Percentiles rank a stretch among this genome's conserved stretches.
These are phyloP conservation scores for Drosophila affinis DNA, from an alignment of 2,888 invertebrate genomes.

Conservation along the genomic window DNA sequence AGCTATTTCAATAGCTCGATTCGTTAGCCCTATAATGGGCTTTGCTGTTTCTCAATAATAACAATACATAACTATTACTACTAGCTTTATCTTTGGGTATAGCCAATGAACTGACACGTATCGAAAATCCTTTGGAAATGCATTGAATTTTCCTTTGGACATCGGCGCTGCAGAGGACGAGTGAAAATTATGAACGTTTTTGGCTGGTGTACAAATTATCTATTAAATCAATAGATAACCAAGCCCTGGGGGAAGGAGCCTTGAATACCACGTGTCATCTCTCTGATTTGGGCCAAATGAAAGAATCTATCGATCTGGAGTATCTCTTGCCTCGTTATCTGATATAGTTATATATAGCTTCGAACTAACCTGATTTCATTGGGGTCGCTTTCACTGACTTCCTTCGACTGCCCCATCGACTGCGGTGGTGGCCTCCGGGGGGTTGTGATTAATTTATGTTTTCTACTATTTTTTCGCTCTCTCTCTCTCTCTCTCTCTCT, in stretches of 20 bases:
- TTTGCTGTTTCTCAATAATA: no score
- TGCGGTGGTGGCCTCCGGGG: background rate
- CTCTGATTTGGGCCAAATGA: no score
- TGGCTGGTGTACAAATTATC: no score
- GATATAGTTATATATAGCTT: no score
- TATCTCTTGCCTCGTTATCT: no score
- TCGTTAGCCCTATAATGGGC: background rate
- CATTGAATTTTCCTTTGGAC: background rate
- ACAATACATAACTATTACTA: background rate
- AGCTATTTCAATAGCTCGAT: no score
- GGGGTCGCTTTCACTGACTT: background rate
- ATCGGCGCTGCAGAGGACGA: background rate
- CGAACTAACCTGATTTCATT: background rate
- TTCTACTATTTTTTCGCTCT: constrained; percentile 29
- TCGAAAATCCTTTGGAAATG: background rate
- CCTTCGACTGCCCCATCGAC: background rate
- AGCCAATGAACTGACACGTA: background rate
- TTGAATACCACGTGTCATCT: no score
- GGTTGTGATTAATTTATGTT: constrained; percentile 26
- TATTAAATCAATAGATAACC: no score
- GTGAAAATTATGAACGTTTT: background rate
- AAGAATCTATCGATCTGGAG: no score
- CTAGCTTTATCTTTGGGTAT: background rate
- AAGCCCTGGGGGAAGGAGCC: no score
- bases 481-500: background rate